phyloP scores from a whole-genome alignment of 1,140 invertebrate species.

The Pogonomyrmex californicus region DNA sequence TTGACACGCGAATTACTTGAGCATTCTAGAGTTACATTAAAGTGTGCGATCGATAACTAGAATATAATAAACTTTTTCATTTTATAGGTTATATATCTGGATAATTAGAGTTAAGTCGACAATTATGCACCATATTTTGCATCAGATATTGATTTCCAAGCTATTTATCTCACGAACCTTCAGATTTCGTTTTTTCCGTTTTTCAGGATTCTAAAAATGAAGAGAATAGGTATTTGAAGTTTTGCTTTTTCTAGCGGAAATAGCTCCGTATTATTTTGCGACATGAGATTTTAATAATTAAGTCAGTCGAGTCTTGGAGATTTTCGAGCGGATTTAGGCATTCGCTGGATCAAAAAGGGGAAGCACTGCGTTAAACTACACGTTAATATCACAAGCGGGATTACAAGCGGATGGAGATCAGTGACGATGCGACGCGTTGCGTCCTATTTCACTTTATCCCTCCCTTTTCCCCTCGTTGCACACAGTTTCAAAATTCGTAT shows the following conservation, averaged over 20 bases:
- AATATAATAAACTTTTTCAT: constrained; percentile 15
- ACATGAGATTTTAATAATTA: constrained; percentile 21
- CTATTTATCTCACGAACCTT: background rate
- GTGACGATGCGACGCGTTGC: constrained; percentile 21
- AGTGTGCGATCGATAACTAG: constrained; percentile 9
- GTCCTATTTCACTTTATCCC: constrained; percentile 8
- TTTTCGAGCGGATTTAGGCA: constrained; percentile 14
- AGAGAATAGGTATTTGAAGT: background rate
- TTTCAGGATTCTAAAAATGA: background rate
- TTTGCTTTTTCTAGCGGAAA: background rate
- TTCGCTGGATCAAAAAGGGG: constrained; percentile 30
- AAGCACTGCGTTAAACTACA: constrained; percentile 29
- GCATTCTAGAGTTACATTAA: constrained; percentile 3
- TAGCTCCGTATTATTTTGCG: background rate
- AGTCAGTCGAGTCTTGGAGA: background rate
- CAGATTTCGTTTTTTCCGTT: background rate
- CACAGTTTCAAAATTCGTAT: constrained; percentile 19
- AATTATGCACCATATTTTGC: background rate
- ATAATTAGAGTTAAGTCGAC: background rate
- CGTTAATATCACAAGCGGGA: constrained; percentile 30
- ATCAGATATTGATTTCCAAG: background rate
- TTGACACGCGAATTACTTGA: constrained; percentile 1
- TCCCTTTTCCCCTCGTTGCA: too few species aligned
- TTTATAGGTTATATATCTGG: background rate
- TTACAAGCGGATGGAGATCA: constrained; percentile 29